Evolutionary conservation across 2,797 vertebrate genomes (phyloP).

Genomic region (Enteromius viviparus): DNA sequence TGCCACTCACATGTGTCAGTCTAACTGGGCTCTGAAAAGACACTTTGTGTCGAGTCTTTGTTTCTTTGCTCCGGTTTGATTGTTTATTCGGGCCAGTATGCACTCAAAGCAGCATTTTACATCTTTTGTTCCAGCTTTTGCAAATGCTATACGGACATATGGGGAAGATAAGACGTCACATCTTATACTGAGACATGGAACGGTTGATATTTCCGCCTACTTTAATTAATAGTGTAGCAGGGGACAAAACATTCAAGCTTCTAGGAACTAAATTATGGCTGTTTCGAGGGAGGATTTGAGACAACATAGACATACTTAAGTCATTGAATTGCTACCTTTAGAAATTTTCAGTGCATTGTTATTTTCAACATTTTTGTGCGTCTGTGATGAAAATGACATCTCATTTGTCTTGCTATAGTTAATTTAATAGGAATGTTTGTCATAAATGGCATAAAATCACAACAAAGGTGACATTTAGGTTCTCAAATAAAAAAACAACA

Average conservation of each 20-base stretch:
- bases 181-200: background rate
- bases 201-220: background rate
- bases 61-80: slow-evolving; percentile 13
- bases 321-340: background rate
- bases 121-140: slow-evolving; percentile 26
- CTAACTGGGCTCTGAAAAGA: slow-evolving; percentile 13
- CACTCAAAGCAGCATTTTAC: background rate
- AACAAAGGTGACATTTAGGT: too few species aligned
- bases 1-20: slow-evolving; percentile 35
- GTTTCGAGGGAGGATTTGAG: background rate
- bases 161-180: background rate
- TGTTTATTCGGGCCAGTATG: slow-evolving; percentile 20
- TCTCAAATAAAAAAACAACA: too few species aligned
- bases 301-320: background rate
- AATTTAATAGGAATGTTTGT: too few species aligned
- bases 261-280: background rate
- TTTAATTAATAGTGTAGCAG: background rate
- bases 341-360: background rate
- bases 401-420: too few species aligned
- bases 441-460: too few species aligned
- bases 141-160: background rate
- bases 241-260: slow-evolving; percentile 7
- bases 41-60: slow-evolving; percentile 25
- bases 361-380: background rate
- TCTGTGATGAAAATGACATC: background rate